phyloP scores from a whole-genome alignment of 92 coral and sea anemone genomes.

The Siderastrea radians region DNA sequence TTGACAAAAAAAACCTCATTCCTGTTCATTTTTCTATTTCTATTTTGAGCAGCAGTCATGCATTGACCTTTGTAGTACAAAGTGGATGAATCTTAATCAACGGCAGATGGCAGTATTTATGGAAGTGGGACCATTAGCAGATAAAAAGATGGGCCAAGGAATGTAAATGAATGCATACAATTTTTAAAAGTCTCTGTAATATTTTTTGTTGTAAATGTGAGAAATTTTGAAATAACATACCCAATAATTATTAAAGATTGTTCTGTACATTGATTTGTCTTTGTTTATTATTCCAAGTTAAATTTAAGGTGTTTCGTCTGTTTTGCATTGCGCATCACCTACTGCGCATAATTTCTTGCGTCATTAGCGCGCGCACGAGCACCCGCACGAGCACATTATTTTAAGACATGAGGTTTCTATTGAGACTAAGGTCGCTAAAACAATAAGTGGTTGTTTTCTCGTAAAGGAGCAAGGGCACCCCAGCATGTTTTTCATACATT shows the following conservation, averaged over 20 bases:
- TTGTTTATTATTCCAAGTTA: no score
- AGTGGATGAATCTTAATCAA: conserved; percentile 95
- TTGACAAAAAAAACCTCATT: not conserved
- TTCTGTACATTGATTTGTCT: not conserved
- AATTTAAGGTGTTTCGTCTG: no score
- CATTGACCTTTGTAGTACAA: conserved; percentile 83
- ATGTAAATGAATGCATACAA: not conserved
- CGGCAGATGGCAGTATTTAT: conserved; percentile 99
- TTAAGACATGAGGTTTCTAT: no score
- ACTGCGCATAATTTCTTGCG: no score
- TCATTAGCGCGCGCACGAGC: no score
- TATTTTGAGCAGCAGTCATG: conserved; percentile 76
- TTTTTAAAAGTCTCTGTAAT: not conserved
- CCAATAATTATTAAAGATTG: not conserved
- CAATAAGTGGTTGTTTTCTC: no score
- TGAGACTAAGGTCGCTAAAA: no score
- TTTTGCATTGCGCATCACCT: no score
- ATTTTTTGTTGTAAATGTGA: not conserved
- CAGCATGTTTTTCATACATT: no score
- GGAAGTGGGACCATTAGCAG: conserved; percentile 99
- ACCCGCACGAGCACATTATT: no score
- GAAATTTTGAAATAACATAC: not conserved
- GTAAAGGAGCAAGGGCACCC: no score
- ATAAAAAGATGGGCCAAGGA: conserved; percentile 74
- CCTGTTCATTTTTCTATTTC: not conserved